phyloP scores from a whole-genome alignment of 2,888 invertebrate genomes.

The Luffia ferchaultella region DNA sequence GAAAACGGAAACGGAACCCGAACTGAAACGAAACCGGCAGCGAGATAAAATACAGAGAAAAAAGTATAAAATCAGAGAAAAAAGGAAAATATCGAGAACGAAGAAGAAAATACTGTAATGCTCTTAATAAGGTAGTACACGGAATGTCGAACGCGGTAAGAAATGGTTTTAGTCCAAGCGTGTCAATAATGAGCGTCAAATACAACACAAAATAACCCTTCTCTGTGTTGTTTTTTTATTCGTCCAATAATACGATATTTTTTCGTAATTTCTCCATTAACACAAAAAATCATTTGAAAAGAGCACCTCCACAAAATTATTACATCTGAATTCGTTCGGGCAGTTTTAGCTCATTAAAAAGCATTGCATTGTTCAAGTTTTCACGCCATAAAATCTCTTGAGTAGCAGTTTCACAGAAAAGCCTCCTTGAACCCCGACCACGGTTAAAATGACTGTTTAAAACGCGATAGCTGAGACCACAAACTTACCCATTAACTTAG shows the following conservation, averaged over 20 bases:
- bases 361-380: neutral
- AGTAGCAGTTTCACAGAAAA: neutral
- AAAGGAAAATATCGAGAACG: neutral
- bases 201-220: too few relatives aligned
- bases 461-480: neutral
- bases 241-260: neutral
- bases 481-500: neutral
- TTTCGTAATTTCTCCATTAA: neutral
- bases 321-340: too few relatives aligned
- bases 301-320: too few relatives aligned
- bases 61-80: neutral
- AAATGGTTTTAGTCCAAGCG: neutral
- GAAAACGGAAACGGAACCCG: too few relatives aligned
- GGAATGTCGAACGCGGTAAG: neutral
- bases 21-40: too few relatives aligned
- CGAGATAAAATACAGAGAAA: too few relatives aligned
- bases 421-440: neutral
- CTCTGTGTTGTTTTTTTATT: neutral
- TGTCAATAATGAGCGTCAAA: neutral
- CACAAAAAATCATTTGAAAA: neutral
- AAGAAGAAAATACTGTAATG: neutral
- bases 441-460: neutral
- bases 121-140: neutral
- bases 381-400: neutral
- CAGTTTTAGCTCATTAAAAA: neutral